phyloP scores from a whole-genome alignment of 64 coral and sea anemone species.

The Porites australiensis region DNA sequence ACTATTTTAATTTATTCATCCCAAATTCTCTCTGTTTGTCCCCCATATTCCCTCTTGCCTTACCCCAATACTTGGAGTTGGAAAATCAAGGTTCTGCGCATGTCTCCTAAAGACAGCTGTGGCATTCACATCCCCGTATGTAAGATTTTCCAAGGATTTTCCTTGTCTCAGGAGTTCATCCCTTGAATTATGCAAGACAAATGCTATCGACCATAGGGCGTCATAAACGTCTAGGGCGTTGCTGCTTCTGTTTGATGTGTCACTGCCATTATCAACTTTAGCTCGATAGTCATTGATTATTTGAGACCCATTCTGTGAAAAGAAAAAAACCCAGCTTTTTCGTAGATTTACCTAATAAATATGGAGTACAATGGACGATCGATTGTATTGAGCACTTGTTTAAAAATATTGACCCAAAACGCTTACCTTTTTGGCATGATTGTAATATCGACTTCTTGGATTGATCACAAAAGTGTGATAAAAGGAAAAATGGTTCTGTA shows the following conservation, averaged over 20 bases:
- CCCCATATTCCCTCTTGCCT: not conserved
- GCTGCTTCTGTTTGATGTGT: conserved; percentile 69
- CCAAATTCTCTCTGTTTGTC: too few species aligned
- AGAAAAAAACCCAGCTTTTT: not conserved
- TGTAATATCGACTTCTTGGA: not conserved
- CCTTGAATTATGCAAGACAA: conserved; percentile 75
- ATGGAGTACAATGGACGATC: too few species aligned
- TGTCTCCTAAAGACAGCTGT: conserved; percentile 67
- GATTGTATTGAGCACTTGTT: not conserved
- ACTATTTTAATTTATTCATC: too few species aligned
- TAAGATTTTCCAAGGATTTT: conserved; percentile 71
- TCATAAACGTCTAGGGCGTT: conserved; percentile 75
- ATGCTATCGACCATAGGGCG: conserved; percentile 91
- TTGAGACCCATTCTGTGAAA: conserved; percentile 38
- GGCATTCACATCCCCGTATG: conserved; percentile 67
- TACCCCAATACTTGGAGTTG: conserved; percentile 72
- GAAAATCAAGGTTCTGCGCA: conserved; percentile 65
- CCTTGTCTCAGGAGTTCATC: not conserved
- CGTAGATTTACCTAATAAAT: too few species aligned
- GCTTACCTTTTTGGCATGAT: conserved; percentile 74
- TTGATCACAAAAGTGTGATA: conserved; percentile 44
- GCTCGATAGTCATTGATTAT: conserved; percentile 63
- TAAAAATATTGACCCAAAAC: not conserved
- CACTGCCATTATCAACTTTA: conserved; percentile 59
- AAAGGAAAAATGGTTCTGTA: conserved; percentile 89